phyloP scores from a whole-genome alignment of 2,113 vertebrate genomes.

The Misgurnus mizolepis region DNA sequence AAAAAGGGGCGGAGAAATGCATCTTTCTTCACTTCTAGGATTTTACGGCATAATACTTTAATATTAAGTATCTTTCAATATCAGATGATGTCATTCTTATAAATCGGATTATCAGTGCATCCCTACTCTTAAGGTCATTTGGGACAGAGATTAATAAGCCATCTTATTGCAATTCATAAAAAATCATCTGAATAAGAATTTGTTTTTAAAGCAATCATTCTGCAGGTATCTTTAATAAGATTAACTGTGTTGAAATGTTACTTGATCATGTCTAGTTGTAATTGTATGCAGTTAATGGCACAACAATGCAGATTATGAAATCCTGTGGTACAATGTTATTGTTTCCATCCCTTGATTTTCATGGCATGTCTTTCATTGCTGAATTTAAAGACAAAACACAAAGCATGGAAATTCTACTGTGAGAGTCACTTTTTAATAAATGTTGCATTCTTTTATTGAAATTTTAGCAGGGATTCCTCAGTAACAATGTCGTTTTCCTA shows the following conservation, averaged over 20 bases:
- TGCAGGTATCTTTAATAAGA: constrained; percentile 7
- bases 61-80: too few relatives aligned
- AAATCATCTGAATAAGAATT: not conserved
- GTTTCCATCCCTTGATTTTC: constrained; percentile 3
- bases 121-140: not conserved
- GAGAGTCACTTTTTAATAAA: constrained; percentile 4
- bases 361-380: constrained; percentile 6
- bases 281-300: constrained; percentile 14
- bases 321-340: not conserved
- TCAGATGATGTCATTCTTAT: too few relatives aligned
- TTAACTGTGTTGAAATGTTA: constrained; percentile 26
- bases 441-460: not conserved
- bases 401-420: constrained; percentile 28
- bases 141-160: not conserved
- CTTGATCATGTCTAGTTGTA: constrained; percentile 20
- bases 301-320: constrained; percentile 6
- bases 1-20: too few relatives aligned
- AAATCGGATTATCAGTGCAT: not conserved
- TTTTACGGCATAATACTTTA: too few relatives aligned
- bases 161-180: not conserved
- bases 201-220: not conserved
- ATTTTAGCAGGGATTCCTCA: constrained; percentile 12
- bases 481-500: not conserved
- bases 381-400: not conserved
- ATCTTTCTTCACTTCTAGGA: too few relatives aligned